Percentiles rank a stretch among this genome's conserved stretches.
These are phyloP conservation scores for Peromyscus polionotus DNA, from an alignment of 2,113 vertebrate species.

Conservation along the genomic window DNA sequence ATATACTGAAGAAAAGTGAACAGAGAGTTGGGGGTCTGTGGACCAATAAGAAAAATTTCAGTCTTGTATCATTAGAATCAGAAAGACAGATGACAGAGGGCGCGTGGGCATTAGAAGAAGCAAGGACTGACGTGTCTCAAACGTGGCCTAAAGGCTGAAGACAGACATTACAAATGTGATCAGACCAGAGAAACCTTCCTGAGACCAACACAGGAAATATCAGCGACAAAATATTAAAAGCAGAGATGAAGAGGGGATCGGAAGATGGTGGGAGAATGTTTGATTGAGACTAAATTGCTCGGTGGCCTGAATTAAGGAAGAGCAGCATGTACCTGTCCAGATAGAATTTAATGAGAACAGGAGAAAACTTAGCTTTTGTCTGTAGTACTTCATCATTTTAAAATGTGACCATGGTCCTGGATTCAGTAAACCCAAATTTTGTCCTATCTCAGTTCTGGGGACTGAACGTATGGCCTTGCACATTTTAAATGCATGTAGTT, in stretches of 20 bases:
- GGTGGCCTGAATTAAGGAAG: not conserved
- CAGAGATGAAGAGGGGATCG: not conserved
- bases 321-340: fast-evolving
- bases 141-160: not conserved
- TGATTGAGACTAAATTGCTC: not conserved
- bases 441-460: too few species aligned
- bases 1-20: not conserved
- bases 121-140: not conserved
- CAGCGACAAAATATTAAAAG: not conserved
- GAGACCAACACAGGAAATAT: not conserved
- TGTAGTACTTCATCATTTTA: not conserved
- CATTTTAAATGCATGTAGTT: not conserved
- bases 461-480: too few species aligned
- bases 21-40: not conserved
- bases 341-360: not conserved
- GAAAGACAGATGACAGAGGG: not conserved
- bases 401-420: not conserved
- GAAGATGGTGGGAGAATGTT: fast-evolving
- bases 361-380: not conserved
- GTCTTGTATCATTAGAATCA: not conserved
- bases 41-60: not conserved
- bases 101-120: not conserved
- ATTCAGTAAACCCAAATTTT: too few species aligned
- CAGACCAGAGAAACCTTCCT: not conserved
- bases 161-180: not conserved